Evolutionary conservation across 2,888 invertebrate species (phyloP), one percentile per base, ranked within the genome.

Genomic region (Vanessa cardui): DNA sequence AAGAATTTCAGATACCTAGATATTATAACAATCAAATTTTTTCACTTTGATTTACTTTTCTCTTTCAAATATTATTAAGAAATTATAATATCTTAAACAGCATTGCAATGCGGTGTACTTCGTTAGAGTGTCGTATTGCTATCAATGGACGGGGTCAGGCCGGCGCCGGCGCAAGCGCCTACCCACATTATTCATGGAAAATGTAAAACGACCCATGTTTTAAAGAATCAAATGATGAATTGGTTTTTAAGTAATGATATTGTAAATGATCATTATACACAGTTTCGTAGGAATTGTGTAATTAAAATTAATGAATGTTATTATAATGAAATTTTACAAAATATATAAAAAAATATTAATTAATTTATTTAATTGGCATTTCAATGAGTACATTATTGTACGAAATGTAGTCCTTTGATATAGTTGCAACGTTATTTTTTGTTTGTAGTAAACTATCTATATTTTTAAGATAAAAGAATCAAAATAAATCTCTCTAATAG

Each of bases 131-230:
- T 76, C 75, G 50, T 64, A 62, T 75, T 71, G 70, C 72, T 64
- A 71, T 70, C 72, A 71, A 60, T 66, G 73, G 68, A 72, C 63
- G 72, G 71, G 74, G 74, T 76, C 74, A 73, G 70, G 61, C 73
- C 60, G 71, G 64, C 64, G 64, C 64, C 75, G 77, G 77, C 77
- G 77, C 77, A 77, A 70, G 72, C 75, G 73, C 71, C n/a, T 58
- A 31, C 49, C 59, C 39, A 44, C 65, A 68, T 68, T 54, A 65
- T 66, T 66, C 60, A 59, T 46, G 71, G 72, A 68, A 68, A 62
- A 64, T 39, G 46, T 64, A 58, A 58, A 58, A 46, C 47, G 50
- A 66, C 61, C 46, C 64, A 58, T 62, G 52, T 62, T 64, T 59
- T 16, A 49, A 49, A n/a, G 20, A 39, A 54, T 54, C 8, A 15